phyloP scores from a whole-genome alignment of 2,797 vertebrate species.

The Gobionotothen gibberifrons region DNA sequence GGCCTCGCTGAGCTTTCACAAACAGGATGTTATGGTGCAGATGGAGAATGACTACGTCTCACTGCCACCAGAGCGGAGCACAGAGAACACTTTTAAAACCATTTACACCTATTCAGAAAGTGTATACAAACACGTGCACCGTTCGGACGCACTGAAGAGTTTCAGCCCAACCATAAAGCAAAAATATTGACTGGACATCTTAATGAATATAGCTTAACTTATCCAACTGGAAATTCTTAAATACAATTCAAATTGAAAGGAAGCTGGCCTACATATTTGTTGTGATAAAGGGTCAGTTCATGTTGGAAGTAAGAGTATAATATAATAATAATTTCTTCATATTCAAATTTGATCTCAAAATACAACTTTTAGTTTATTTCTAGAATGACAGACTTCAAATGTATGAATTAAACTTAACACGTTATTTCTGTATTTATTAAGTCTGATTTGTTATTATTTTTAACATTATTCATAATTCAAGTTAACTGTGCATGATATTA shows the following conservation, averaged over 20 bases:
- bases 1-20: constrained; percentile 14
- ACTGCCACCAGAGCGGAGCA: constrained; percentile 57
- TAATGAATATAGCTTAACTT: background rate
- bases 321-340: background rate
- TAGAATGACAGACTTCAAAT: too few relatives aligned
- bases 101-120: background rate
- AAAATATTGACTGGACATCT: too few relatives aligned
- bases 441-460: too few relatives aligned
- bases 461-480: too few relatives aligned
- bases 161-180: background rate
- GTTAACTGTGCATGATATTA: too few relatives aligned
- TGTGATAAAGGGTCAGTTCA: background rate
- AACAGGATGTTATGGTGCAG: constrained; percentile 65
- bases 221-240: background rate
- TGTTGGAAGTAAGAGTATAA: background rate
- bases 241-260: background rate
- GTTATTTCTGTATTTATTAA: too few relatives aligned
- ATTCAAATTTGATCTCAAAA: background rate
- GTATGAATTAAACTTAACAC: too few relatives aligned
- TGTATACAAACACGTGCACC: background rate
- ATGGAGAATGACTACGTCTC: constrained; percentile 46
- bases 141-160: constrained; percentile 13
- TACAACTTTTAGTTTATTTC: too few relatives aligned
- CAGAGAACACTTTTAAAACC: constrained; percentile 1
- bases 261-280: too few relatives aligned